Base-by-base conservation (phyloP, 2,888 invertebrate genomes). In the Agriopis aurantiaria region DNA sequence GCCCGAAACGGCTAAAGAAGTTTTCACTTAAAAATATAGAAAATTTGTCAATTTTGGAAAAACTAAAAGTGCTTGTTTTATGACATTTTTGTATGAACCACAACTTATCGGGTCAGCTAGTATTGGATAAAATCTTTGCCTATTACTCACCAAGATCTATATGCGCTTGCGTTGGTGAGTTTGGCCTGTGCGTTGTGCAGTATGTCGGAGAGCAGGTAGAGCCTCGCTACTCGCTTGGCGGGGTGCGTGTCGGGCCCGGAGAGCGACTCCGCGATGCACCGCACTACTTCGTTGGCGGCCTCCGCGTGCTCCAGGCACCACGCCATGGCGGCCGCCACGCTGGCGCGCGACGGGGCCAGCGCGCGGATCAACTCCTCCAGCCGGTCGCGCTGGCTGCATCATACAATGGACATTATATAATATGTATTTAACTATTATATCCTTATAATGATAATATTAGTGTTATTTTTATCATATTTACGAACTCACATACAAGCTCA, bases 221-320 rank as follows among this genome's bases (percentile, higher is more conserved):
- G 95, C 68, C 99, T 95, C 9, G 99, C 98, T 76, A 99, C 96
- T 95, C 99, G 98, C 89, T 98, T 98, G 69, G 97, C 96, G 23
- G 98, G 95, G 63, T 97, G 95, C 0, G 99, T 99, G 80, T 95
- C 93, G 8, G 94, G 88, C 79, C 97, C 97, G 8, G 97, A 95
- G 56, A 99, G 95, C 0, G 99, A 96, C 91, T 99, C 99, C 2
- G 97, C 95, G 69, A 99, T 96, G 88, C 98, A 99, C 77, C 98
- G 97, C 60, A 98, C 97, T 73, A 99, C 90, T 95, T 99, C 99
- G 85, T 98, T 98, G 3, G 99, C 99, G 43, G 99, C 98, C 90
- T 99, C 99, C 33, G 99, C 98, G 91, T 99, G 99, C 88, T 99
- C 99, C 73, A 99, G 97, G 90, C 99, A 99, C 96, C 99, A 99